Evolutionary conservation across 2,888 invertebrate species (phyloP).

Genomic region (Acheta domesticus): DNA sequence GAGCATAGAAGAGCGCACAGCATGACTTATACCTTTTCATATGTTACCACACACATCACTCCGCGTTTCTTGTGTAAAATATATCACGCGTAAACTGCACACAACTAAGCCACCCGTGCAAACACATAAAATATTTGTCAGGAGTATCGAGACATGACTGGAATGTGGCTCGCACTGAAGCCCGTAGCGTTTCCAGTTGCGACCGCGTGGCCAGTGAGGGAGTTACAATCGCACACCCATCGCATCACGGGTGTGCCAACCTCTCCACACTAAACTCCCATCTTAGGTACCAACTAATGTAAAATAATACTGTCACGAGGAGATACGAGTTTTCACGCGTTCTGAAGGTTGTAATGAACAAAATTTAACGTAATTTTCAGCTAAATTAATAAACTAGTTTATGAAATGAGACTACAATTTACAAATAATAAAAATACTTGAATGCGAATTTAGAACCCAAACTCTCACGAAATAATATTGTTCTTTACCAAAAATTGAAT

Average conservation of each 20-base stretch:
- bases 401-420: no score
- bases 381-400: no score
- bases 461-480: no score
- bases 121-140: slow-evolving; percentile 4
- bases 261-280: neutral
- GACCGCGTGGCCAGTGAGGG: slow-evolving; percentile 10
- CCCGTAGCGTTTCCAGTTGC: slow-evolving; percentile 5
- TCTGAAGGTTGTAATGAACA: no score
- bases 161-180: slow-evolving; percentile 4
- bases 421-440: no score
- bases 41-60: neutral
- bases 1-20: neutral
- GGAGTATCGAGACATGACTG: neutral
- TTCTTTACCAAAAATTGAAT: no score
- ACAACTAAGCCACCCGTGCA: neutral
- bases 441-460: no score
- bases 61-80: neutral
- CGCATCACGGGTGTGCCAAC: neutral
- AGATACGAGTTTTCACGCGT: no score
- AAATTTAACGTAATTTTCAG: no score
- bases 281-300: neutral
- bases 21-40: neutral
- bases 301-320: no score
- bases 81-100: neutral
- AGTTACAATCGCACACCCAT: slow-evolving; percentile 12